Base-by-base conservation (phyloP, 37 sponge, comb jelly and placozoan genomes). In the Hormiphora californensis region DNA sequence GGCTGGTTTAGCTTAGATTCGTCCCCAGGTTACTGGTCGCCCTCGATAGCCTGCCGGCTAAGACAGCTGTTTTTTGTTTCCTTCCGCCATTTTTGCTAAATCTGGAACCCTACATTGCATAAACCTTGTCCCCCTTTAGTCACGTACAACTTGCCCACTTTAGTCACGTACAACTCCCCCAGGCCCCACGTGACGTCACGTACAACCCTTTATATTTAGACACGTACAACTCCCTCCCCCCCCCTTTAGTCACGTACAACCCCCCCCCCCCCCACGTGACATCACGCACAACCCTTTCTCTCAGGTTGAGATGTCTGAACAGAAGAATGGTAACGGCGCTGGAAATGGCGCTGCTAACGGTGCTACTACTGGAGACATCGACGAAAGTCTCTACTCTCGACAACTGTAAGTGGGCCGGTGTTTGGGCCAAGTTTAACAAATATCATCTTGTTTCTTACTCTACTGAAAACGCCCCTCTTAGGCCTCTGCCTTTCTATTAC, bases 361-460 rank as follows among this genome's bases (percentile, higher is more conserved):
- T 32, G 63, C 81, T 9, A 54, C 63, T 1, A 61, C 25, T 46
- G 87, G 69, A 44, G 90, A 91, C 23, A 94, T 97, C 40, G 98
- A 97, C 81, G 98, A 97, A 39, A 93, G 88, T 0, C 89, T 96
- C 35, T 96, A 96, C 91, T 96, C 97, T 12, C 90, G 97, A 12
- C 97, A 96, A 63, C 89, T 96, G 92, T 95, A 85, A 93, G 94
- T 91, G 15, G 15, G 61, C 27, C n/a, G 27, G 61, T 15, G 15
- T 15, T 49, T 49, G 53, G 32, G 21, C 65, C 33, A 63, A 63
- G 33, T 63, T 25, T 63, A 19, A 63, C 12, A 19, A 0, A 63
- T 15, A 25, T n/a, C n/a, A n/a, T n/a, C n/a, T n/a, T n/a, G n/a
- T n/a, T n/a, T n/a, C n/a, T n/a, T n/a, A n/a, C n/a, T 88, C 27